Evolutionary conservation across 2,888 invertebrate species (phyloP).

Genomic region (Lasioglossum pauxillum): DNA sequence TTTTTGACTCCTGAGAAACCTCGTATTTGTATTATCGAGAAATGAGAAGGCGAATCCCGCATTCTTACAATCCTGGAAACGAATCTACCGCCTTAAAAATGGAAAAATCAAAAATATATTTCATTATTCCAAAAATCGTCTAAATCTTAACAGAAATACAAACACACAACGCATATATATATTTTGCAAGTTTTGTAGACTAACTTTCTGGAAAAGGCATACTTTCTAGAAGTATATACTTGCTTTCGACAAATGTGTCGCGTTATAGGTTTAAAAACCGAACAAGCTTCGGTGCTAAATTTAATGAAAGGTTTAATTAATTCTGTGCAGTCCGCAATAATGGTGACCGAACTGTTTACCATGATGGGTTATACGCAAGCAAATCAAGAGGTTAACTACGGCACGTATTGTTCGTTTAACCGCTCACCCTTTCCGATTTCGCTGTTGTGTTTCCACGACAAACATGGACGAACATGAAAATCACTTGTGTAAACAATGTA

Average conservation of each 20-base stretch:
- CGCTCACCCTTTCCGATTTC: slow-evolving; percentile 36
- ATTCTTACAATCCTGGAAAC: too few species aligned
- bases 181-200: neutral
- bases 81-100: too few species aligned
- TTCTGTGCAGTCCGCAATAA: slow-evolving; percentile 38
- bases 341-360: slow-evolving; percentile 57
- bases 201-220: neutral
- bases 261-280: slow-evolving; percentile 33
- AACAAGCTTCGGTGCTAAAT: slow-evolving; percentile 20
- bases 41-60: too few species aligned
- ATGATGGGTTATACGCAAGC: slow-evolving; percentile 61
- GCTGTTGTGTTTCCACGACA: slow-evolving; percentile 29
- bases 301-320: slow-evolving; percentile 66
- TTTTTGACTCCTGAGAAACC: too few species aligned
- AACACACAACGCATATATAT: neutral
- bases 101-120: too few species aligned
- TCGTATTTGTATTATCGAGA: too few species aligned
- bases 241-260: neutral
- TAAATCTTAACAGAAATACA: neutral
- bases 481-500: slow-evolving; percentile 46
- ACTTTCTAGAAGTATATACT: neutral
- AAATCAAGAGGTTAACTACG: slow-evolving; percentile 58
- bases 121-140: too few species aligned
- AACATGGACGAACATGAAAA: slow-evolving; percentile 41
- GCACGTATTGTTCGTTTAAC: slow-evolving; percentile 54